Percentiles rank a stretch among this genome's conserved stretches.
phyloP scores from a whole-genome alignment of 1,140 invertebrate species.

The Caenorhabditis remanei region DNA sequence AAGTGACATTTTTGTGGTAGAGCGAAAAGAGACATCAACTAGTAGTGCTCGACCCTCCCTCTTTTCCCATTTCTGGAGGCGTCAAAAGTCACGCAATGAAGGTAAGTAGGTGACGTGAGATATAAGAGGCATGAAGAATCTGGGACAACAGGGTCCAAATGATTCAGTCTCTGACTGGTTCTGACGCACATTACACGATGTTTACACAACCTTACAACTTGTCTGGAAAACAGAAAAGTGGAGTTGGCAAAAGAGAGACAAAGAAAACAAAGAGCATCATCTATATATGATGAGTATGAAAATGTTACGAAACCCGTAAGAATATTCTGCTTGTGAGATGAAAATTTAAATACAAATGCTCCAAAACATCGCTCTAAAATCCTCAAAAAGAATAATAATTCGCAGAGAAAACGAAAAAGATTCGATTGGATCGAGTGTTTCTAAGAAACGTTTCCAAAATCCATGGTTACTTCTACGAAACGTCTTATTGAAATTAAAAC shows the following conservation, averaged over 20 bases:
- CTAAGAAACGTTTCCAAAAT: not conserved
- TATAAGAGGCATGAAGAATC: not conserved
- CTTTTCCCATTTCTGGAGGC: not conserved
- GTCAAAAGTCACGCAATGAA: slow-evolving; percentile 38
- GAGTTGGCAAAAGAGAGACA: not conserved
- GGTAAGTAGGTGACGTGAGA: slow-evolving; percentile 36
- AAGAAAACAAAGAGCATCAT: slow-evolving; percentile 25
- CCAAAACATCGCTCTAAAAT: no score
- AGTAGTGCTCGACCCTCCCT: not conserved
- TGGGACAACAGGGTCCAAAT: slow-evolving; percentile 38
- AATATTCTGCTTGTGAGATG: no score
- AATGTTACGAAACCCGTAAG: not conserved
- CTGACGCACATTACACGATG: slow-evolving; percentile 25
- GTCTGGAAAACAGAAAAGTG: not conserved
- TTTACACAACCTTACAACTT: slow-evolving; percentile 41
- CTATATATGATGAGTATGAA: slow-evolving; percentile 36
- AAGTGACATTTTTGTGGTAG: slow-evolving; percentile 14
- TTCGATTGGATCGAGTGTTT: not conserved
- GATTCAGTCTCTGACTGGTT: not conserved
- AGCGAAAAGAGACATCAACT: not conserved
- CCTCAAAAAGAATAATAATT: no score
- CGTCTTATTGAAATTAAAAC: not conserved
- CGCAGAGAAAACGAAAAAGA: not conserved
- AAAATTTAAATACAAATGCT: no score
- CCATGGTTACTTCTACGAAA: not conserved